Evolutionary conservation across 2,888 invertebrate species (phyloP), one percentile per base, ranked within the genome.

Genomic region (Diploptera punctata): DNA sequence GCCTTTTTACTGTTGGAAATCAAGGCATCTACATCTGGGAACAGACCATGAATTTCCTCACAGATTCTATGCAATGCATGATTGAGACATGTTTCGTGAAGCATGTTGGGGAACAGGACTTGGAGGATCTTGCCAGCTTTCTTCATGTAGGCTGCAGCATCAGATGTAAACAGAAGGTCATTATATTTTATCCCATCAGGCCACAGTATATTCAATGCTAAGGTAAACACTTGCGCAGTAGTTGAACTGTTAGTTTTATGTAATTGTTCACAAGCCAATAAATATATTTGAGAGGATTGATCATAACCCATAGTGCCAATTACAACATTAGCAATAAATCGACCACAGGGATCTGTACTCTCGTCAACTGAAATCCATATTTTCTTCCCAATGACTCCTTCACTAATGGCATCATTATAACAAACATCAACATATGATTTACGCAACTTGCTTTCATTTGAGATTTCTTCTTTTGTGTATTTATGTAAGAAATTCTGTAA

Each of bases 341-440:
- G 13, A 21, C 21, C 65, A 19, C 44, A 65, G 44, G 38, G 2
- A 65, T 21, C 44, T 21, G 21, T 43, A 65, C 2, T 65, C 43
- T 13, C 38, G 38, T 65, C 38, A 65, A 43, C 21, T 44, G 24
- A 65, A 9, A 43, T 5, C 44, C 21, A 19, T 65, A 44, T 65
- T 43, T 65, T 43, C 24, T 65, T 65, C 4, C 43, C 44, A 43
- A 3, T 65, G 38, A 43, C 65, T 38, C 10, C 13, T 38, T 62
- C 38, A 13, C 26, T 43, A 65, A 65, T 43, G 7, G 18, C n/a
- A 65, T 65, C 43, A 65, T 16, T 65, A 5, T 65, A 44, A 65
- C 29, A 65, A 43, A 65, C 43, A 43, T 38, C n/a, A 16, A 43
- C 44, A 19, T 43, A 65, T 24, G 13, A 60, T 60, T 60, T 60